Percentiles rank a stretch among this genome's conserved stretches.
Conservation (phyloP, 2,888 invertebrate genomes). For the Lamellibrachia columna region DNA sequence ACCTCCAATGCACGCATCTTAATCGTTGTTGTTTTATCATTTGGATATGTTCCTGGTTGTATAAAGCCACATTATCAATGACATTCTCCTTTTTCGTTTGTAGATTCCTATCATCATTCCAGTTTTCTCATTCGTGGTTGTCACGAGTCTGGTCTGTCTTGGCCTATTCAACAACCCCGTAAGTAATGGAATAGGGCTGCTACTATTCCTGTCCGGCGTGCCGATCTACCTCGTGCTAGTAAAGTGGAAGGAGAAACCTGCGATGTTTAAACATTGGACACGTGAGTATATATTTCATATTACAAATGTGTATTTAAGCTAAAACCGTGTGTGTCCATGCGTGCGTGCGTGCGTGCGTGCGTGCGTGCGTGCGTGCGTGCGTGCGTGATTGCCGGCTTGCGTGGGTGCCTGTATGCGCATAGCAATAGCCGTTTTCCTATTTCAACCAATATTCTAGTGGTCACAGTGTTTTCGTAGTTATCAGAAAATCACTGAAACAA, state of each 20-base stretch:
- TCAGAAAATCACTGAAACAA: too few relatives aligned
- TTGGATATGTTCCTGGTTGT: too few relatives aligned
- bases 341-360: neutral
- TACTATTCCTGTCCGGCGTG: conserved; percentile 84
- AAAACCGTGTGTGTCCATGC: neutral
- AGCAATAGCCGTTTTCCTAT: neutral
- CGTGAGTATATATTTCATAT: neutral
- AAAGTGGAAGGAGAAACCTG: neutral
- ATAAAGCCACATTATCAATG: too few relatives aligned
- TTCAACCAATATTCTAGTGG: too few relatives aligned
- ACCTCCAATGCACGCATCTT: too few relatives aligned
- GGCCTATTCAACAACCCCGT: conserved; percentile 82
- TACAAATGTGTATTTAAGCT: neutral
- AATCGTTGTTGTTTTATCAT: too few relatives aligned
- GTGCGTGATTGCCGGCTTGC: neutral
- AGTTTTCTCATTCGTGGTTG: conserved; percentile 79
- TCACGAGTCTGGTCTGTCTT: conserved; percentile 81
- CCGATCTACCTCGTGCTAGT: conserved; percentile 83
- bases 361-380: neutral
- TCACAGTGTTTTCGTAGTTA: too few relatives aligned
- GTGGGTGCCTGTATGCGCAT: neutral
- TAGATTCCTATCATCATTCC: conserved; percentile 81
- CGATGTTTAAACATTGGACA: neutral
- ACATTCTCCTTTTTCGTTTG: conserved; percentile 37
- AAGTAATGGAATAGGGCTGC: conserved; percentile 81